Evolutionary conservation across 2,113 vertebrate genomes (phyloP).

Genomic region (Menidia beryllina): DNA sequence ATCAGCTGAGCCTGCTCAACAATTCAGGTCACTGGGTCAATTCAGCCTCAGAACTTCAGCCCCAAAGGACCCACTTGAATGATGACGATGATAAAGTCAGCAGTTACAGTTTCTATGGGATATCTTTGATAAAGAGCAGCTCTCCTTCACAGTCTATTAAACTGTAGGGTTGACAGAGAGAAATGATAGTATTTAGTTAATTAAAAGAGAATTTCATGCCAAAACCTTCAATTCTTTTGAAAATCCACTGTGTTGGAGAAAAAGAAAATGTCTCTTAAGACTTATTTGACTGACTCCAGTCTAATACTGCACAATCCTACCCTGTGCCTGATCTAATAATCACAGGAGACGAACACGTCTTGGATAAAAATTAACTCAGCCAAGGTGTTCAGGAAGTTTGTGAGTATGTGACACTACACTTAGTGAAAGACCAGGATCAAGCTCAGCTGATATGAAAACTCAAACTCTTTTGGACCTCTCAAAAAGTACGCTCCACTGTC

Average conservation of each 20-base stretch:
- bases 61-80: not conserved
- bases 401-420: not conserved
- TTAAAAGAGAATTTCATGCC: not conserved
- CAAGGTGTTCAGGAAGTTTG: not conserved
- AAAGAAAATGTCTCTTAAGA: not conserved
- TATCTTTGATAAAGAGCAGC: not conserved
- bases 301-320: not conserved
- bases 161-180: not conserved
- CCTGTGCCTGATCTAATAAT: not conserved
- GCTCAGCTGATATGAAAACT: slow-evolving; percentile 24
- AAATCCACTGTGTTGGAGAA: not conserved
- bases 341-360: not conserved
- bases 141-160: not conserved
- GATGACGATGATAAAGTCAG: not conserved
- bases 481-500: not conserved
- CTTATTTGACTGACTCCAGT: not conserved
- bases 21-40: not conserved
- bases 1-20: not conserved
- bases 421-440: slow-evolving; percentile 17
- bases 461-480: not conserved
- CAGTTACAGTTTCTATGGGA: not conserved
- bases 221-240: not conserved
- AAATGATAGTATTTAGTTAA: not conserved
- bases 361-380: not conserved
- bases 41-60: not conserved